Conservation (phyloP, 2,113 vertebrate genomes). For the Tretioscincus oriximinensis region DNA sequence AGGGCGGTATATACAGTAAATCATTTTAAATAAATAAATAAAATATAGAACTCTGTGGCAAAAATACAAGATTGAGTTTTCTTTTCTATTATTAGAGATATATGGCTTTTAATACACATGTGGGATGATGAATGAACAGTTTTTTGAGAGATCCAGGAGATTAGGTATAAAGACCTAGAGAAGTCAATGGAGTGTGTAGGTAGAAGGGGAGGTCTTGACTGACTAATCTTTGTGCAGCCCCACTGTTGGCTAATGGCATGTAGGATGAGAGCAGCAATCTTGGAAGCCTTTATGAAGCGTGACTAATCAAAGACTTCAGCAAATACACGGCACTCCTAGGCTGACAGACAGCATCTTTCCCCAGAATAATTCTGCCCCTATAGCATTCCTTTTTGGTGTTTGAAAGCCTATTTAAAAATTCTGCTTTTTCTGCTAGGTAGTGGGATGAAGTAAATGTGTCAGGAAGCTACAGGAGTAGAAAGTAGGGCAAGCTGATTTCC, state of each 20-base stretch:
- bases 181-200: neutral
- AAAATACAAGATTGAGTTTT: neutral
- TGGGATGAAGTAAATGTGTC: neutral
- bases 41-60: neutral
- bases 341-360: neutral
- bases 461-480: neutral
- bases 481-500: neutral
- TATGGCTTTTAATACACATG: neutral
- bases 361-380: neutral
- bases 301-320: constrained; percentile 14
- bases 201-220: neutral
- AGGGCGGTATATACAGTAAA: no score
- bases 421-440: neutral
- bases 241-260: neutral
- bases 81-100: neutral
- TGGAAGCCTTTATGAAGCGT: constrained; percentile 1
- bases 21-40: no score
- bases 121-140: neutral
- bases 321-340: neutral
- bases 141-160: neutral
- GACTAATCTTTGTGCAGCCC: neutral
- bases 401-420: neutral
- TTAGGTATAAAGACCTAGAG: neutral
- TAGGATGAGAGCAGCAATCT: constrained; percentile 1
- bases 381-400: neutral